Base-by-base conservation (phyloP, 2,113 vertebrate genomes). In the Sminthopsis crassicaudata region DNA sequence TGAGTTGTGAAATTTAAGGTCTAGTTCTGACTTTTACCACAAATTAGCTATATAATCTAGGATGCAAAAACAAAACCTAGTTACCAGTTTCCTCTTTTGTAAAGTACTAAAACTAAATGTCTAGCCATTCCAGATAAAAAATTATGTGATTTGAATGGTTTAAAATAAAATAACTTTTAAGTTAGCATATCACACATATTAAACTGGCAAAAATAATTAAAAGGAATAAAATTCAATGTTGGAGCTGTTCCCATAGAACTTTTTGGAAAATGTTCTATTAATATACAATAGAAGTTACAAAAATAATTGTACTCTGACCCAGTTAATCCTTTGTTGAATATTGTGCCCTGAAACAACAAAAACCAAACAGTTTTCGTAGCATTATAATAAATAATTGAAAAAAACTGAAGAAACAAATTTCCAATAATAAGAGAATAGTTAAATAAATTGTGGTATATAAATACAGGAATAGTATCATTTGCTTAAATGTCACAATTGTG, bases 1-100 rank as follows among this genome's bases (percentile, higher is more conserved):
- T 84, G 53, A 97, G 84, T 93, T 42, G 27, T 76, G 76, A 96
- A 55, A 94, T 53, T 92, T 93, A 51, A 46, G 48, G 94, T 52
- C 9, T 91, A 91, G 26, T 94, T 12, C 90, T 91, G 26, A 42
- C 30, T 95, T 95, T 26, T 91, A 90, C 3, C 14, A 92, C 26
- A 89, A 94, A 91, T 84, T 42, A 84, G 19, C 19, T 42, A 42
- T 84, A 42, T 22, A 19, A 84, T 42, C 67, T 42, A 42, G 67
- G 2, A 42, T 84, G 19, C n/a, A 84, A 23, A 84, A 84, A 42
- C 19, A 84, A 84, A 42, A 84, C 19, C 84, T 93, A n/a, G 60
- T 5, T 12, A 30, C 91, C 26, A n/a, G 50, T 30, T 76, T 53
- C 51, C 89, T 92, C 90, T 23, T 95, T 26, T 2, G 90, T 94